Base-by-base conservation (phyloP, 2,888 invertebrate genomes). In the Drosophila engyochracea region DNA sequence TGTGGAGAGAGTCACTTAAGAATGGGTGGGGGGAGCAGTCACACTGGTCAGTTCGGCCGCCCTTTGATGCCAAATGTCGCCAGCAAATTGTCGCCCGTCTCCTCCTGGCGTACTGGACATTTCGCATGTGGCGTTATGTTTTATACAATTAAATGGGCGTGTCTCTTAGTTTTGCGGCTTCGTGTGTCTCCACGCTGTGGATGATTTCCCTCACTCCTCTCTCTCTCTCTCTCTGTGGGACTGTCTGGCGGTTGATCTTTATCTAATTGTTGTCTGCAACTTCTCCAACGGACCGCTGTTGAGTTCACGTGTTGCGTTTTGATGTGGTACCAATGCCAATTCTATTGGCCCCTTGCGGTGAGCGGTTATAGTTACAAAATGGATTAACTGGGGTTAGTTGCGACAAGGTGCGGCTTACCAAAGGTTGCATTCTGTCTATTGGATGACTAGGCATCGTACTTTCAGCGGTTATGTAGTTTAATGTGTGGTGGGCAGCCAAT, bases 21-120 rank as follows among this genome's bases (percentile, higher is more conserved):
- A 22, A 22, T 44, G 5, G 39, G 1, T 31, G 37, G 16, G 10
- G 31, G 7, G 7, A 10, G 10, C 37, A 1, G 49, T 25, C 47
- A 16, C 16, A 47, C 25, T 25, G 82, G 75, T 60, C 74, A 79
- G 74, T 74, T 77, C 82, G 87, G 87, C 75, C 81, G 76, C 82
- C 82, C 88, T 88, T 89, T 88, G 87, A 88, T 84, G 87, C 90
- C 81, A 79, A 89, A 89, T 87, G 87, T 87, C 87, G 83, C 79
- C 88, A 73, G 74, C 82, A 79, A 82, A 76, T 82, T 74, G 78
- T 75, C 65, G 64, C 53, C 39, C 51, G 52, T 51, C 54, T 44
- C 60, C 66, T 67, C 57, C 64, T 67, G 64, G 19, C 47, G 19
- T 4, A 28, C 53, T 70, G 53, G 7, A 59, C 33, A 57, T 6